Evolutionary conservation across 2,888 invertebrate genomes (phyloP).

Genomic region (Dorcus parallelipipedus): DNA sequence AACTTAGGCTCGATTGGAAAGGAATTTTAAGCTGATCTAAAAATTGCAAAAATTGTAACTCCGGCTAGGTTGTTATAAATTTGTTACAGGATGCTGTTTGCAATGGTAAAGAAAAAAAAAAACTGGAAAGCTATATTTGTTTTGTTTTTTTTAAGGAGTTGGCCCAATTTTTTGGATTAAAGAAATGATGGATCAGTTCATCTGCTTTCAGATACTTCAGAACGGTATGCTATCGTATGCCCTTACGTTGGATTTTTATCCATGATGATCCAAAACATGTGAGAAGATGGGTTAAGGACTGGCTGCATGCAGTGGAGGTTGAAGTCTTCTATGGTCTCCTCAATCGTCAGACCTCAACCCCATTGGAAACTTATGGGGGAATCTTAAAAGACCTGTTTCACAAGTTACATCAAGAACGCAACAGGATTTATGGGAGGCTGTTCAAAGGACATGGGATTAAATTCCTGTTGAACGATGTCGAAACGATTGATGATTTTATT

Average conservation of each 20-base stretch:
- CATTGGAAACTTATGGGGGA: slow-evolving; percentile 2
- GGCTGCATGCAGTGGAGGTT: background rate
- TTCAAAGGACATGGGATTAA: too few species aligned
- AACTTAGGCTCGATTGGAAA: too few species aligned
- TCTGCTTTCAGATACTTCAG: slow-evolving; percentile 2
- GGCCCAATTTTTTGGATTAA: slow-evolving; percentile 3
- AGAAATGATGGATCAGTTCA: background rate
- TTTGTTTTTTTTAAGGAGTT: background rate
- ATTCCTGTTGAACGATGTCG: too few species aligned
- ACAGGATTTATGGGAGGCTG: too few species aligned
- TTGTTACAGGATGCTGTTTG: too few species aligned
- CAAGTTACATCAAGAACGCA: too few species aligned
- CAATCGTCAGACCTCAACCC: background rate
- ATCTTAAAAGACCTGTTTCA: background rate
- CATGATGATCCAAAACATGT: slow-evolving; percentile 12
- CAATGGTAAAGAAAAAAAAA: too few species aligned
- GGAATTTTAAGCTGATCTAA: too few species aligned
- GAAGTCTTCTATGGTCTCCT: background rate
- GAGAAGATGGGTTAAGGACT: slow-evolving; percentile 4
- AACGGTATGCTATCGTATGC: background rate
- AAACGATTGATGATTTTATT: too few species aligned
- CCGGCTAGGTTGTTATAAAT: too few species aligned
- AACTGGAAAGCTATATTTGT: background rate
- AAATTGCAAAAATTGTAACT: too few species aligned
- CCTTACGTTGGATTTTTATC: slow-evolving; percentile 3